These are phyloP conservation scores for Cloeon dipterum DNA, from an alignment of 2,888 invertebrate species.

Conservation along the genomic window DNA sequence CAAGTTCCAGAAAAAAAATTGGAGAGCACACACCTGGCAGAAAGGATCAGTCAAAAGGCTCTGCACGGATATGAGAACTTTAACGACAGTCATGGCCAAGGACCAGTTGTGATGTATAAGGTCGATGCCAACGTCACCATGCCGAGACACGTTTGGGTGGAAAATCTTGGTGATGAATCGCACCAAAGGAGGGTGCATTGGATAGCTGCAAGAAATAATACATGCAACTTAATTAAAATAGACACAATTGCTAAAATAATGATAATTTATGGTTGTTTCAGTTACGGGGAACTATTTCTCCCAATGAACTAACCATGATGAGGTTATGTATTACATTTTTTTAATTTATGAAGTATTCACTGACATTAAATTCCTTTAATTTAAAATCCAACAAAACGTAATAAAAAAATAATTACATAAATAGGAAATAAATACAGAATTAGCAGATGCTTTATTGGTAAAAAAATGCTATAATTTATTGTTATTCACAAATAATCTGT, in stretches of 20 bases:
- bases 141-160: constrained; percentile 85
- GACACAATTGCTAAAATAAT: background rate
- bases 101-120: constrained; percentile 93
- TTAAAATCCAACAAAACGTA: constrained; percentile 10
- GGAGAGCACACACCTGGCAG: constrained; percentile 35
- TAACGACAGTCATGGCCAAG: constrained; percentile 74
- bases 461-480: too few relatives aligned
- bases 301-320: background rate
- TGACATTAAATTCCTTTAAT: constrained; percentile 1
- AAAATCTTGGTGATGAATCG: constrained; percentile 80
- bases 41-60: constrained; percentile 76
- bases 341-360: constrained; percentile 5
- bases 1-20: background rate
- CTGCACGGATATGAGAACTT: constrained; percentile 69
- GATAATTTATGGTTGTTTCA: background rate
- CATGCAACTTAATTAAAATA: too few relatives aligned
- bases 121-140: constrained; percentile 89
- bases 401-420: background rate
- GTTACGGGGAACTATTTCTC: constrained; percentile 2
- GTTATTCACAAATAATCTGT: too few relatives aligned
- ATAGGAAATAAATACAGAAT: too few relatives aligned
- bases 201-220: constrained; percentile 34
- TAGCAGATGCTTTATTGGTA: too few relatives aligned
- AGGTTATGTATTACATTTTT: too few relatives aligned
- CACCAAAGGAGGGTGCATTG: constrained; percentile 77